A percentile compares a stretch with the other conserved stretches of the same genome.
These are phyloP conservation scores for Chrysoperla carnea DNA, from an alignment of 1,140 invertebrate species.

Conservation along the genomic window DNA sequence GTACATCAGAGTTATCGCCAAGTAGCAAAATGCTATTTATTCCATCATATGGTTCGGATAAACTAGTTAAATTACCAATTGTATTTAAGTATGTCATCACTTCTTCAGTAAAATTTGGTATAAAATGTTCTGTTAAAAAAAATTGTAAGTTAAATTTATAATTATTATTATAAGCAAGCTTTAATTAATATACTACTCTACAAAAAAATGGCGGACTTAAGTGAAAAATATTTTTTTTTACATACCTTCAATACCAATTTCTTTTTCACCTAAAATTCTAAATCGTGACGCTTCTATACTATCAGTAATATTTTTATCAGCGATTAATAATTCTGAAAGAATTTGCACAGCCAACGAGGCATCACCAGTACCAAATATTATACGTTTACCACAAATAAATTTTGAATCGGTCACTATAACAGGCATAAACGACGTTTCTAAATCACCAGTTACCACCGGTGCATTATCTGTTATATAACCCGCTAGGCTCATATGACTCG, in stretches of 20 bases:
- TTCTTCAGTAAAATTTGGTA: constrained; percentile 12
- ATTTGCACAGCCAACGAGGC: constrained; percentile 19
- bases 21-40: constrained; percentile 38
- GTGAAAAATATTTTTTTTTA: background rate
- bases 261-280: constrained; percentile 12
- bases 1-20: constrained; percentile 32
- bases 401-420: constrained; percentile 20
- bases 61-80: constrained; percentile 1
- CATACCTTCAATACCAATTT: constrained; percentile 18
- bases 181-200: too few species aligned
- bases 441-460: constrained; percentile 8
- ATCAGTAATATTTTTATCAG: constrained; percentile 15
- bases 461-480: constrained; percentile 25
- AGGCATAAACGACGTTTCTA: constrained; percentile 12
- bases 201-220: too few species aligned
- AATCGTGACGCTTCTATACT: constrained; percentile 19
- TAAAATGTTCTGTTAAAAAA: constrained; percentile 12
- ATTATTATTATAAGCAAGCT: too few species aligned
- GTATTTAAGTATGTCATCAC: constrained; percentile 10
- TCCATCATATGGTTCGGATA: constrained; percentile 28
- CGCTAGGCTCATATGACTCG: constrained; percentile 23
- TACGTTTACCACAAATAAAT: constrained; percentile 22
- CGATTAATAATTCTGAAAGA: constrained; percentile 15
- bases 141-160: too few species aligned
- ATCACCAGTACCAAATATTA: constrained; percentile 22